Base-by-base conservation (phyloP, 2,113 vertebrate genomes). In the Caracal caracal region DNA sequence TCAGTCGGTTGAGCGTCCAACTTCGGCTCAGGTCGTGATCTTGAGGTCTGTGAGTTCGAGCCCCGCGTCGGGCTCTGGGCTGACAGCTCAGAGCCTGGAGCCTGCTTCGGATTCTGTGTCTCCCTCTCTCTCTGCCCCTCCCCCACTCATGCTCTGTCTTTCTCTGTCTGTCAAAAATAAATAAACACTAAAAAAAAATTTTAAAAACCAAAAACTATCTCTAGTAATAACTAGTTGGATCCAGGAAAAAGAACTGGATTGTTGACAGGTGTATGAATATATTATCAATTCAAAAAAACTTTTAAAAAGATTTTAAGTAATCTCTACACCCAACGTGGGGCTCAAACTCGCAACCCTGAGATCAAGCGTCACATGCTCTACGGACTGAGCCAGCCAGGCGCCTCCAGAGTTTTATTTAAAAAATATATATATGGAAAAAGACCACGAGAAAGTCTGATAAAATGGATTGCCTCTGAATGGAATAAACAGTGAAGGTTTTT, bases 381-480 rank as follows among this genome's bases (percentile, higher is more conserved):
- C 22, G 2, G 4, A 73, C 22, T 73, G 22, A 26, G 71, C 71
- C 71, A 24, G 37, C 22, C 71, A 43, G 37, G 37, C 22, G 24
- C 71, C 71, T 24, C 11, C 71, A 24, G 15, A 40, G 7, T 80
- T 37, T 26, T 66, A 83, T 61, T 56, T 40, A 86, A 73, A 88
- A 66, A 15, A 61, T 80, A 73, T 82, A 66, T 10, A 80, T 16
- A 2, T 28, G 13, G 49, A 43, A 86, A 92, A 78, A 87, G 33
- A 90, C 24, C 47, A 81, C 33, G 92, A 90, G 10, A 80, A 86
- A 93, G 24, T 88, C 20, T 92, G 51, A 68, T 90, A 71, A 86
- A 96, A 93, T 47, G 1, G 51, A 90, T 35, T 40, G 9, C 35
- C 47, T 79, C 53, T 88, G 20, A 88, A 75, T 59, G 24, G 15